Base-by-base conservation (phyloP, 92 coral and sea anemone genomes). In the Palythoa caribaeorum region DNA sequence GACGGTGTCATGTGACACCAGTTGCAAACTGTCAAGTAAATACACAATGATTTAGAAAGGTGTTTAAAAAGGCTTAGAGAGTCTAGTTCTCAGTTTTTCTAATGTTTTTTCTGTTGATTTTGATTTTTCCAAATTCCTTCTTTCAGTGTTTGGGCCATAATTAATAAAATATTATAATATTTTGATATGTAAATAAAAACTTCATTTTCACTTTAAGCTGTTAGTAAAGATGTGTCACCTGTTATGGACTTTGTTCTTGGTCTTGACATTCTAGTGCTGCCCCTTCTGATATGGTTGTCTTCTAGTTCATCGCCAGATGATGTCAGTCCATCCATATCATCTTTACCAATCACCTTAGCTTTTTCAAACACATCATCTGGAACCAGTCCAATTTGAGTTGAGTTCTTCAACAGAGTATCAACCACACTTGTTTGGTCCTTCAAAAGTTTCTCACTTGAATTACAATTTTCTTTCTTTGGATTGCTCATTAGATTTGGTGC, bases 271-370 rank as follows among this genome's bases (percentile, higher is more conserved):
- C 93, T 89, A 73, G 83, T 93, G 14, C 83, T 72, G 2, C 90
- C 90, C 76, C 90, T 69, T 17, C 85, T 78, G 65, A 87, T 78
- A 65, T 71, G 81, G 80, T 87, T 88, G 36, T 97, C 89, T 74
- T 97, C 99, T 7, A 97, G 87, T 78, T 97, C 99, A 94, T 97
- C 99, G 15, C 99, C 96, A 35, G 99, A 97, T 81, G 99, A 97
- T 7, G 94, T 93, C 90, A 97, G 37, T 9, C 92, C 95, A 83
- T 91, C 96, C 36, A 86, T 92, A 11, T 91, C 96, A 79, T 94
- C 96, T 2, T 74, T 89, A 17, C 93, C 96, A 84, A 96, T 88
- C 90, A 88, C 59, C 84, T 94, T 95, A 11, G 99, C 99, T 68
- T 91, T 92, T 37, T 94, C 94, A 78, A 90, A 91, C 73, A 97